These are phyloP conservation scores for Lipophrys pholis DNA, from an alignment of 2,113 vertebrate genomes.

Conservation along the genomic window DNA sequence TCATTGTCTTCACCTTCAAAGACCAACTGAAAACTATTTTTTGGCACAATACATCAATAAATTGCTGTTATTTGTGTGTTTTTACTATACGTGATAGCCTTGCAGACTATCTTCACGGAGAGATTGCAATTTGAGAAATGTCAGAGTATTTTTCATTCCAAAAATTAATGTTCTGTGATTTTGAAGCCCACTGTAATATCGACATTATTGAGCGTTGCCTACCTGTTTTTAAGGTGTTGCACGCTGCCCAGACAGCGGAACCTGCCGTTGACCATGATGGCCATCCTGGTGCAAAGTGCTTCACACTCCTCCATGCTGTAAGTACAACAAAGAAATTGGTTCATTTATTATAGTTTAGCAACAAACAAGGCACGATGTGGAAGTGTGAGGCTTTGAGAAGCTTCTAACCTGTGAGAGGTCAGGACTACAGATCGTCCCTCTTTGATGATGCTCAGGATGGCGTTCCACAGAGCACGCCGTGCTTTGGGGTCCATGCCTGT, in stretches of 20 bases:
- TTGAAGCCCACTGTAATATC: no score
- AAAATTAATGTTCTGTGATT: no score
- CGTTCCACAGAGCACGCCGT: constrained; percentile 95
- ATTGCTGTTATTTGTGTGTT: neutral
- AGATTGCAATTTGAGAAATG: neutral
- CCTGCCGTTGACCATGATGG: constrained; percentile 98
- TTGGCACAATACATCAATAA: neutral
- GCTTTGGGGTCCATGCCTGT: constrained; percentile 99
- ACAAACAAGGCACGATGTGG: no score
- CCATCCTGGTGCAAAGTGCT: constrained; percentile 96
- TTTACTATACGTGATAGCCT: neutral
- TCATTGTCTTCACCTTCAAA: neutral
- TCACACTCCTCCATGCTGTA: constrained; percentile 98
- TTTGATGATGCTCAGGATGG: constrained; percentile 94
- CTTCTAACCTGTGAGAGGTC: constrained; percentile 92
- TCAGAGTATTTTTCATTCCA: no score
- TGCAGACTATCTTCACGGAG: neutral
- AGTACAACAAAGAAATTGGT: neutral
- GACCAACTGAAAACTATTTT: neutral
- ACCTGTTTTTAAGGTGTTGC: constrained; percentile 98
- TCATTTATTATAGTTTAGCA: no score
- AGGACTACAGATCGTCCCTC: constrained; percentile 97
- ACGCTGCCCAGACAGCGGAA: constrained; percentile 97
- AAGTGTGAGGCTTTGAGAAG: no score
- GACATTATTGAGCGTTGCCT: no score